Base-by-base conservation (phyloP, 2,888 invertebrate species). In the Dusona sp. region DNA sequence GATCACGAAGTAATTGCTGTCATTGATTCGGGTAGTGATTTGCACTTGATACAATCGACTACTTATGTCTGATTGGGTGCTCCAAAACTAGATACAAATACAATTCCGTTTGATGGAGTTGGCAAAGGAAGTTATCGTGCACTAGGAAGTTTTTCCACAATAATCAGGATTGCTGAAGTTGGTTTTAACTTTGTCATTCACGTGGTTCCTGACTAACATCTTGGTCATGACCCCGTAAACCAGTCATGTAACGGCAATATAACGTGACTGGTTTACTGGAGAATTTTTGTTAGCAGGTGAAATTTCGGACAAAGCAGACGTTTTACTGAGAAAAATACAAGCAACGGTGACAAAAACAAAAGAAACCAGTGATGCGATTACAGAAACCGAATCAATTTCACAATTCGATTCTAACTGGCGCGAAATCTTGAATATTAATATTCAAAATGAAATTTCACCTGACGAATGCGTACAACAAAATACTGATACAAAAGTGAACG, bases 1-100 rank as follows among this genome's bases (percentile, higher is more conserved):
- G 74, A 57, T 22, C 33, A 61, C 33, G 81, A 74, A 42, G 48
- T 87, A 1, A 13, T n/a, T n/a, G 88, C 88, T 7, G 48, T 86
- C 33, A 29, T 86, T 3, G 86, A 86, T 38, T 84, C 80, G 1
- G 88, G 84, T 13, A 84, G 86, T 29, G 80, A 88, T 70, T 29
- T 84, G 7, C 73, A 74, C 9, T n/a, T 88, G 3, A 77, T 84
- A 25, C 48, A 25, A 65, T 79, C 70, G 51, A 48, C 16, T 78
- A 79, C 11, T 22, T 87, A n/a, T 38, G 57, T 74, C 22, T 7
- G 9, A 38, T 38, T 74, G 8, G 73, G 73, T n/a, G 84, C 86
- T 4, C 72, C 83, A 16, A 38, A 48, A 13, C 38, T 57, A 16
- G 7, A 74, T 7, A 4, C 57, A 74, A 16, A 33, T 11, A 57